A percentile compares a stretch with the other conserved stretches of the same genome.
Evolutionary conservation across 2,888 invertebrate species (phyloP).

Genomic region (Macropis europaea): DNA sequence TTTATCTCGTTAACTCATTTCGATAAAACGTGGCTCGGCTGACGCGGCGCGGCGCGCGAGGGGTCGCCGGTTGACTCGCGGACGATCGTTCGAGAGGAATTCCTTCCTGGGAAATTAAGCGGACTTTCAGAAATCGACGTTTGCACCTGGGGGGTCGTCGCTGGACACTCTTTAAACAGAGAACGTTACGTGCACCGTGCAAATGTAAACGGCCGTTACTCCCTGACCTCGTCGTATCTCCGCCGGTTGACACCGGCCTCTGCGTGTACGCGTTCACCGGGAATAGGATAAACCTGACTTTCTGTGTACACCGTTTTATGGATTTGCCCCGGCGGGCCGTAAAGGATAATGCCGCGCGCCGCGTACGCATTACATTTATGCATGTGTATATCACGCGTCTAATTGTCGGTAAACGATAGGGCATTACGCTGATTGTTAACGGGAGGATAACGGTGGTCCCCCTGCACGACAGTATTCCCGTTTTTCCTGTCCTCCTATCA

Average conservation of each 20-base stretch:
- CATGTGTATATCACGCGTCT: conserved; percentile 60
- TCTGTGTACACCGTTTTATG: conserved; percentile 64
- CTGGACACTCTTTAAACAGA: conserved; percentile 59
- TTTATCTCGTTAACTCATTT: conserved; percentile 50
- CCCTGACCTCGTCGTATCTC: conserved; percentile 66
- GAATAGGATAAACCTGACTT: conserved; percentile 65
- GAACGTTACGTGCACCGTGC: conserved; percentile 61
- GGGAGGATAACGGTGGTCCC: conserved; percentile 9
- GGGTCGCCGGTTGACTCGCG: conserved; percentile 29
- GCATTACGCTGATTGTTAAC: conserved; percentile 51
- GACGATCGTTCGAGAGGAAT: conserved; percentile 45
- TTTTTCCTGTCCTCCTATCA: background rate
- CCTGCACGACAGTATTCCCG: background rate
- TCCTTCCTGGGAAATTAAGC: conserved; percentile 63
- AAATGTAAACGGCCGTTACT: conserved; percentile 66
- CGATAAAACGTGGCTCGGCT: conserved; percentile 38
- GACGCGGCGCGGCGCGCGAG: conserved; percentile 8
- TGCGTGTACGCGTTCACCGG: conserved; percentile 52
- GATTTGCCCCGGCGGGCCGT: conserved; percentile 61
- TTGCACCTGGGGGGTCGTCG: conserved; percentile 65
- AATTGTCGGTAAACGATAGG: conserved; percentile 55
- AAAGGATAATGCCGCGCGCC: conserved; percentile 61
- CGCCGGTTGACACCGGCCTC: conserved; percentile 55
- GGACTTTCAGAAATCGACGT: conserved; percentile 62
- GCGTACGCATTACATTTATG: conserved; percentile 62